Evolutionary conservation across 2,888 invertebrate species (phyloP), one percentile per base, ranked within the genome.

Genomic region (Malthinus seriepunctatus): DNA sequence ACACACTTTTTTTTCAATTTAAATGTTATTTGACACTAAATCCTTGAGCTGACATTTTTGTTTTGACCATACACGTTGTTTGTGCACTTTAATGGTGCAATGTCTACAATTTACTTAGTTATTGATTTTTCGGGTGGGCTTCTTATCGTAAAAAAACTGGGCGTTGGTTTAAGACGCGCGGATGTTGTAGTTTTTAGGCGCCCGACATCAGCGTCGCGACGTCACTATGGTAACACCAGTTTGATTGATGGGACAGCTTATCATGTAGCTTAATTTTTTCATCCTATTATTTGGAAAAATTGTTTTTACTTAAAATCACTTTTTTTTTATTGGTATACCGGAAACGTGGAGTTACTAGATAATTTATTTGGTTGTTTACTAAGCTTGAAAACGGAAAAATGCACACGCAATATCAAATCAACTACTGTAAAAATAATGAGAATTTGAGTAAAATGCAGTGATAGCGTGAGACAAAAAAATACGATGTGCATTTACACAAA

Each of bases 61-160:
- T 54, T 49, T 53, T 44, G 59, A 14, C 48, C 10, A 33, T 53
- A 57, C 51, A 49, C 42, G 49, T 62, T 60, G 63, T 60, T 62
- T 61, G 61, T 52, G 62, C 56, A 56, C 55, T 58, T 61, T 55
- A 54, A 60, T 60, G 65, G 62, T 64, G 64, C 65, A 66, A 63
- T 68, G 66, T 67, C 65, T 65, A 67, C 68, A 69, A 70, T 71
- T 72, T 72, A 73, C 71, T 71, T 69, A 68, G 68, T 65, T 76
- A 77, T 76, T 74, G 76, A 76, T 76, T 76, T 72, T 76, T 74
- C 71, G 72, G 74, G 71, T 71, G 72, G 72, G 71, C 73, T 73
- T 67, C 69, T 73, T 72, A 71, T 69, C 68, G 71, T 68, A 66
- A 74, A 74, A 76, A 77, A 75, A 72, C 74, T 71, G 76, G 77